Conservation (phyloP, 2,797 vertebrate genomes). For the Sardinella longiceps region DNA sequence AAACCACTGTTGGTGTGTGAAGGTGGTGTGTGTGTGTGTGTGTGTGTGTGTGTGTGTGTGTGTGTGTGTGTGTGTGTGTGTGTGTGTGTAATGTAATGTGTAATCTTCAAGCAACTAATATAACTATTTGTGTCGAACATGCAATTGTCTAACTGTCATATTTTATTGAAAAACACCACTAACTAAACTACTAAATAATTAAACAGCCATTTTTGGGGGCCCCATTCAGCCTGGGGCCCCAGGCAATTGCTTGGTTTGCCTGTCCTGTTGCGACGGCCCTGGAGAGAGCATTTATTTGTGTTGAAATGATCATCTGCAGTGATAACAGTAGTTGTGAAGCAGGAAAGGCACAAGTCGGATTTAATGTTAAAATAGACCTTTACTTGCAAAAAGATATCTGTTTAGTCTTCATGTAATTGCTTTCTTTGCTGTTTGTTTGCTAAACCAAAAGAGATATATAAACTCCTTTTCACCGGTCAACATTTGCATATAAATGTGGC, state of each 20-base stretch:
- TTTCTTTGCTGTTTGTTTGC: neutral
- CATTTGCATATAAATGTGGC: neutral
- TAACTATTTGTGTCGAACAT: too few relatives aligned
- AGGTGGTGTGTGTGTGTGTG: constrained; percentile 14
- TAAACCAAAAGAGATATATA: neutral
- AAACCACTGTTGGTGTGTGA: neutral
- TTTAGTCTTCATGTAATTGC: neutral
- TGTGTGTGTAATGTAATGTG: too few relatives aligned
- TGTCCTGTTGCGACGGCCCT: too few relatives aligned
- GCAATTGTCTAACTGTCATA: too few relatives aligned
- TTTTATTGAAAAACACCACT: too few relatives aligned
- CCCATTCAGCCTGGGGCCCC: too few relatives aligned
- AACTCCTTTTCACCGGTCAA: neutral
- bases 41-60: constrained; percentile 18
- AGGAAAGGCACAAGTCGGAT: neutral
- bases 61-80: neutral
- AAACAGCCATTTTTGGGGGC: too few relatives aligned
- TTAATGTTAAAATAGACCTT: neutral
- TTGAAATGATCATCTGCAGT: neutral
- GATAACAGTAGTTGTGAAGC: neutral
- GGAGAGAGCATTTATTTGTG: neutral
- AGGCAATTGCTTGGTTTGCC: too few relatives aligned
- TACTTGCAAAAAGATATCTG: neutral
- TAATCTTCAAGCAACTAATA: too few relatives aligned
- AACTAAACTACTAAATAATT: too few relatives aligned